Conservation (phyloP, 2,888 invertebrate species). For the Philereme vetulata region DNA sequence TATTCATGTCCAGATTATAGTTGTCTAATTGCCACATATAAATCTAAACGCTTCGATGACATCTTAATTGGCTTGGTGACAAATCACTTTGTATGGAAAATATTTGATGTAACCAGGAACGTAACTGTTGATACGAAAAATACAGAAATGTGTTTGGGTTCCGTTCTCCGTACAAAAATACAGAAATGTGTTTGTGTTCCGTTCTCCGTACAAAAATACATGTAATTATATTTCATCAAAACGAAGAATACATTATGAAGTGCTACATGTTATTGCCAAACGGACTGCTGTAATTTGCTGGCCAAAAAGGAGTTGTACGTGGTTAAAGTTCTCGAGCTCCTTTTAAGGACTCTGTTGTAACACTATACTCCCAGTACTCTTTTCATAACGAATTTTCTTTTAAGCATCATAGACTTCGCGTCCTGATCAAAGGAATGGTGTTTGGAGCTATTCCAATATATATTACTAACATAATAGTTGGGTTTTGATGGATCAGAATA, state of each 20-base stretch:
- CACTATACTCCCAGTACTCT: no score
- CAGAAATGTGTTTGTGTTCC: conserved; percentile 4
- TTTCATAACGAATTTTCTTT: no score
- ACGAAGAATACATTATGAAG: background rate
- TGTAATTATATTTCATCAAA: background rate
- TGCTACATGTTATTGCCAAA: background rate
- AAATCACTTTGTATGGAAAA: conserved; percentile 66
- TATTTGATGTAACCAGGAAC: conserved; percentile 47
- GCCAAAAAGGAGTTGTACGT: no score
- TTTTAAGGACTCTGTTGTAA: no score
- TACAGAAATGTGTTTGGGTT: conserved; percentile 1
- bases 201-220: conserved; percentile 8
- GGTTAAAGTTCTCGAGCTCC: no score
- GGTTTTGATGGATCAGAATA: no score
- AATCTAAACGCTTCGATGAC: conserved; percentile 75
- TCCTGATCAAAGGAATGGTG: no score
- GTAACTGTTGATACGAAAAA: conserved; percentile 11
- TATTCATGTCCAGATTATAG: conserved; percentile 76
- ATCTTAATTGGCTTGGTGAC: conserved; percentile 75
- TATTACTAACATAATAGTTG: no score
- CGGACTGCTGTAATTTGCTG: no score
- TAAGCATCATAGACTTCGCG: no score
- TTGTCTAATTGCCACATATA: conserved; percentile 76
- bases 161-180: conserved; percentile 11
- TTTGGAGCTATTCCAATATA: no score